Conservation (phyloP, 2,113 vertebrate species). For the Dipodomys stephensi region DNA sequence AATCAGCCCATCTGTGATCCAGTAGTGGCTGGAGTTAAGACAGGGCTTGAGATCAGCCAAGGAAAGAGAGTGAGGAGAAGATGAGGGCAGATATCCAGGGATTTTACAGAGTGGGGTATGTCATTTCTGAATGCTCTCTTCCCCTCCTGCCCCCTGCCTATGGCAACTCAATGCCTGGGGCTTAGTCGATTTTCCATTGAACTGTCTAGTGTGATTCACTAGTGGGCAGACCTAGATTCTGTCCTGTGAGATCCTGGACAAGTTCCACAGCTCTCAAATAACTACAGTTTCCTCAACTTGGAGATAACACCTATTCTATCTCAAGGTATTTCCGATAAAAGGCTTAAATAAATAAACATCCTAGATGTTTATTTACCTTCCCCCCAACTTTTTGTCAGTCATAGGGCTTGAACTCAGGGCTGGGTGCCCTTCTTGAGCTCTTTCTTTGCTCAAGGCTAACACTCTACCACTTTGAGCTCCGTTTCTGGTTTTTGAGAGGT, state of each 20-base stretch:
- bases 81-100: neutral
- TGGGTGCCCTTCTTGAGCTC: no score
- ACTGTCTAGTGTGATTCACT: neutral
- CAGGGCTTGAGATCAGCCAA: neutral
- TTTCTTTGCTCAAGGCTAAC: no score
- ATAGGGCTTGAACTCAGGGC: no score
- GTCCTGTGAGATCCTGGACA: neutral
- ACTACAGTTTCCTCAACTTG: neutral
- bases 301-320: constrained; percentile 12
- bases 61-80: neutral
- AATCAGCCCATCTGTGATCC: neutral
- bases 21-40: neutral
- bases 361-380: neutral
- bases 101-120: neutral
- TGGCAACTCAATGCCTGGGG: fast-evolving
- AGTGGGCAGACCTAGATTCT: constrained; percentile 31
- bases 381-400: no score
- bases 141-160: neutral
- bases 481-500: no score
- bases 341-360: constrained; percentile 48
- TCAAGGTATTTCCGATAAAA: constrained; percentile 35
- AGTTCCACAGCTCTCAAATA: neutral
- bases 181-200: neutral
- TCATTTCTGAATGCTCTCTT: neutral
- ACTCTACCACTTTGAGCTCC: no score